Conservation (phyloP, 64 coral and sea anemone species). For the Pocillopora verrucosa region DNA sequence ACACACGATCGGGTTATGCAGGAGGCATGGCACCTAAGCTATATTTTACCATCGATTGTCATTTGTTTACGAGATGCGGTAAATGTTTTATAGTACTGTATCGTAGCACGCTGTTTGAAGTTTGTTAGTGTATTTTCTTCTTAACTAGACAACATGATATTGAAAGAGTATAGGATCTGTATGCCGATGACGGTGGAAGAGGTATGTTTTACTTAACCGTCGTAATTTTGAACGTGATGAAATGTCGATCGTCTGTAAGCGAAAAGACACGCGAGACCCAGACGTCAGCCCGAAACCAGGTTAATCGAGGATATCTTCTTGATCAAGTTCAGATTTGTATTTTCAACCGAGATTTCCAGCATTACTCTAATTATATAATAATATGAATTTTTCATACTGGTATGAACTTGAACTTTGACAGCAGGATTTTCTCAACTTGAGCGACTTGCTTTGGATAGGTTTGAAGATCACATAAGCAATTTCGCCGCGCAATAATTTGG, state of each 20-base stretch:
- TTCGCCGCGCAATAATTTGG: too few relatives aligned
- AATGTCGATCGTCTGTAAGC: background rate
- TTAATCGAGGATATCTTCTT: too few relatives aligned
- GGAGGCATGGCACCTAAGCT: background rate
- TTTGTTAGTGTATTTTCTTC: constrained; percentile 2
- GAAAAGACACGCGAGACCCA: background rate
- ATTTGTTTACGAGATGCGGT: constrained; percentile 19
- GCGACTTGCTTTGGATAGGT: too few relatives aligned
- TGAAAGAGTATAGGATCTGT: constrained; percentile 98
- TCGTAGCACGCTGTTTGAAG: background rate
- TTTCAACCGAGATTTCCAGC: too few relatives aligned
- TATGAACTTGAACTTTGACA: too few relatives aligned
- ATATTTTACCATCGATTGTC: background rate
- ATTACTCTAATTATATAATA: too few relatives aligned
- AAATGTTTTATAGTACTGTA: background rate
- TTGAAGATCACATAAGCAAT: too few relatives aligned
- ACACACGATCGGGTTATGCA: background rate
- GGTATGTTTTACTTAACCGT: constrained; percentile 43
- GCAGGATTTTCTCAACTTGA: too few relatives aligned
- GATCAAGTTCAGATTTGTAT: too few relatives aligned
- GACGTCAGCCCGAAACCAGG: too few relatives aligned
- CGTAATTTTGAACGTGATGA: background rate
- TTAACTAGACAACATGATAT: constrained; percentile 43
- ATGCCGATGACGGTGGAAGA: constrained; percentile 96
- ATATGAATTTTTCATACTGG: too few relatives aligned